Percentiles rank a stretch among this genome's conserved stretches.
Conservation (phyloP, 2,113 vertebrate genomes). For the Ibidorhyncha struthersii region DNA sequence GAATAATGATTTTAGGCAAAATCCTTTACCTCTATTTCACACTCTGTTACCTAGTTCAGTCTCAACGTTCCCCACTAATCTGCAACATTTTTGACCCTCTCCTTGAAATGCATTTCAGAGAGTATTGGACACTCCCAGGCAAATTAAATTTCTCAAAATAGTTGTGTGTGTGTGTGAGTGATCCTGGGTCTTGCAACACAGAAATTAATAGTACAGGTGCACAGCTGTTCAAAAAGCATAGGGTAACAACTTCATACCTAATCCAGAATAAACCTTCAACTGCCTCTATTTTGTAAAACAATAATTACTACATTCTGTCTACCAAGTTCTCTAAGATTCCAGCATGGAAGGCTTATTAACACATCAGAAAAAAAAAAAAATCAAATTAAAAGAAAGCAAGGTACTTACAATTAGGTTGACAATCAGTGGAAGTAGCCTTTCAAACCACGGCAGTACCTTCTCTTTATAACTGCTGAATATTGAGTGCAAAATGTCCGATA, state of each 20-base stretch:
- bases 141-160: neutral
- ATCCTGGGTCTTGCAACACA: neutral
- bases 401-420: slow-evolving; percentile 95
- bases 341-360: neutral
- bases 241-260: neutral
- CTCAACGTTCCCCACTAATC: neutral
- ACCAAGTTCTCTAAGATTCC: neutral
- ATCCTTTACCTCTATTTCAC: neutral
- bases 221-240: neutral
- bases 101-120: neutral
- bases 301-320: neutral
- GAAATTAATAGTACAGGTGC: neutral
- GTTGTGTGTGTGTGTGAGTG: neutral
- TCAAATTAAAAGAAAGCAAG: neutral
- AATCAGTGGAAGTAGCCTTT: slow-evolving; percentile 94
- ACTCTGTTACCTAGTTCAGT: neutral
- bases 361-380: neutral
- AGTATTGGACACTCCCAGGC: neutral
- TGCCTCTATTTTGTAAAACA: neutral
- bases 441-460: slow-evolving; percentile 96
- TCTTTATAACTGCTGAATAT: slow-evolving; percentile 98
- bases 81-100: neutral
- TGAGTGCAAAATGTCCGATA: slow-evolving; percentile 96
- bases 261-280: neutral
- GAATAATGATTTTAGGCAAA: neutral